Percentiles rank a stretch among this genome's conserved stretches.
phyloP scores from a whole-genome alignment of 2,797 vertebrate species.

The Enteromius radiatus region DNA sequence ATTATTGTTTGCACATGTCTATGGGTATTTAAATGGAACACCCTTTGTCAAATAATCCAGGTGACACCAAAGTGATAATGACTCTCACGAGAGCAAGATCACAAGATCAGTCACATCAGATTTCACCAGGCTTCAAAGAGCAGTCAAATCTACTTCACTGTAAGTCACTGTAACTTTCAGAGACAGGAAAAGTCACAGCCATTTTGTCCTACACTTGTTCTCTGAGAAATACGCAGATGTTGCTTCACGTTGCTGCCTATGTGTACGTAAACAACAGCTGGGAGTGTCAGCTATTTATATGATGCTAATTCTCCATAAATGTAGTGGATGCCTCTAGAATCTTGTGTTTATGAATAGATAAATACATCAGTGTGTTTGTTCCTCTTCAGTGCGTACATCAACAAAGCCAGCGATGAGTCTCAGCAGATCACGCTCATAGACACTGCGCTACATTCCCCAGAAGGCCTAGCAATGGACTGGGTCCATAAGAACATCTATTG shows the following conservation, averaged over 20 bases:
- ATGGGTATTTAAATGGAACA: not conserved
- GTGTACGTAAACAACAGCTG: constrained; percentile 38
- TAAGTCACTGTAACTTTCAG: not conserved
- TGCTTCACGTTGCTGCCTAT: constrained; percentile 22
- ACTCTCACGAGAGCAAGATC: constrained; percentile 1
- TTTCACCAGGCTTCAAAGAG: constrained; percentile 10
- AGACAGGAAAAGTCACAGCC: not conserved
- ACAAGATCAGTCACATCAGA: constrained; percentile 24
- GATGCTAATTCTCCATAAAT: constrained; percentile 18
- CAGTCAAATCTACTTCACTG: constrained; percentile 13
- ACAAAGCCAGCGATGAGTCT: constrained; percentile 89
- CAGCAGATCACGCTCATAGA: constrained; percentile 91
- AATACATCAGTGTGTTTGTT: constrained; percentile 31
- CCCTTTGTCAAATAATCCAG: constrained; percentile 2
- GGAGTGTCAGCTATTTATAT: constrained; percentile 9
- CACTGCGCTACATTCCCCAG: constrained; percentile 88
- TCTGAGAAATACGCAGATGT: constrained; percentile 41
- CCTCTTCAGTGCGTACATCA: constrained; percentile 87
- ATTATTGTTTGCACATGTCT: not conserved
- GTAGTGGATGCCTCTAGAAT: constrained; percentile 15
- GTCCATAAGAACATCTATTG: constrained; percentile 98
- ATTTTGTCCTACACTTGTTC: constrained; percentile 15
- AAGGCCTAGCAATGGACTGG: constrained; percentile 97
- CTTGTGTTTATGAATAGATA: constrained; percentile 36
- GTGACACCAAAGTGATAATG: constrained; percentile 36